Percentiles rank a stretch among this genome's conserved stretches.
These are phyloP conservation scores for Acipenser oxyrinchus DNA, from an alignment of 2,797 vertebrate genomes.

Conservation along the genomic window DNA sequence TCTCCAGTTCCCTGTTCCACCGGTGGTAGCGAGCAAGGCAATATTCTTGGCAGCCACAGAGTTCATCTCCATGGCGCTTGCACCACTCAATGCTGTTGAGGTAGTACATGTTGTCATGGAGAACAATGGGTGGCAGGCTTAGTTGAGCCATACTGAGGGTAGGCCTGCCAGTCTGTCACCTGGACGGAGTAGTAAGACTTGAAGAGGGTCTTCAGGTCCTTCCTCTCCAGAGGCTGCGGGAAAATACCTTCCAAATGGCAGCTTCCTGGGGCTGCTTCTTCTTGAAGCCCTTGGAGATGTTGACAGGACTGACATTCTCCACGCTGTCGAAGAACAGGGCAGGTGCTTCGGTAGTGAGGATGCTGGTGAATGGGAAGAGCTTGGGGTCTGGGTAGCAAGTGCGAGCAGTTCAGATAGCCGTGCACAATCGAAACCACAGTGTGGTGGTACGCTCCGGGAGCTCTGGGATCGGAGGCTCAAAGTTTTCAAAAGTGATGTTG, in stretches of 20 bases:
- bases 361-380: conserved; percentile 83
- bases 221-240: conserved; percentile 58
- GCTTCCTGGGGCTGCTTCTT: conserved; percentile 93
- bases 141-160: conserved; percentile 70
- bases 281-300: conserved; percentile 74
- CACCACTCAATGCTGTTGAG: conserved; percentile 86
- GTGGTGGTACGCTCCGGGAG: conserved; percentile 71
- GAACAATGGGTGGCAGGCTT: conserved; percentile 69
- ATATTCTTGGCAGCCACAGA: conserved; percentile 91
- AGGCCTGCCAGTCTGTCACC: conserved; percentile 79
- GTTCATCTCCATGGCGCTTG: conserved; percentile 91
- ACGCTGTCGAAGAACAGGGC: conserved; percentile 80
- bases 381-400: conserved; percentile 92
- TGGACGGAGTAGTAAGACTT: conserved; percentile 96
- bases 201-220: conserved; percentile 87
- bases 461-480: conserved; percentile 58
- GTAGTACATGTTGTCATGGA: conserved; percentile 87
- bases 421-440: conserved; percentile 83
- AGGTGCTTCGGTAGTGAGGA: conserved; percentile 78
- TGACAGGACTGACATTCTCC: conserved; percentile 85
- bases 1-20: conserved; percentile 85
- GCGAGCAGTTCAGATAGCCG: conserved; percentile 92
- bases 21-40: conserved; percentile 88
- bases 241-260: conserved; percentile 87
- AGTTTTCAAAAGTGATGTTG: conserved; percentile 72